phyloP scores from a whole-genome alignment of 2,797 vertebrate species.

The Lutjanus campechanus region DNA sequence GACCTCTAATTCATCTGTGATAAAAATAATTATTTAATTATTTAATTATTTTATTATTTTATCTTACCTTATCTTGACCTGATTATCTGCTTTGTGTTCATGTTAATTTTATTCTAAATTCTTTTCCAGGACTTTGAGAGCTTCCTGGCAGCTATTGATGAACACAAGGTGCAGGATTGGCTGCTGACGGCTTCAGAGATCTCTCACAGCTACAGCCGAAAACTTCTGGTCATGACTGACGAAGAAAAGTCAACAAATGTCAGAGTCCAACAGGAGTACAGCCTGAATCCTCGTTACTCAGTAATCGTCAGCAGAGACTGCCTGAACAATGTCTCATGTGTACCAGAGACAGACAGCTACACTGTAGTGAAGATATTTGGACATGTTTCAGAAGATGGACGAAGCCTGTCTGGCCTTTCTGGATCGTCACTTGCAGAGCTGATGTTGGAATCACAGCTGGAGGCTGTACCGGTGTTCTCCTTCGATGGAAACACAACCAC shows the following conservation, averaged over 20 bases:
- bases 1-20: no score
- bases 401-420: conserved; percentile 57
- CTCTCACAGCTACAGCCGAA: conserved; percentile 49
- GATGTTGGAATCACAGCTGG: conserved; percentile 39
- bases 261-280: conserved; percentile 54
- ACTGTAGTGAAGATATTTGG: conserved; percentile 62
- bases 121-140: conserved; percentile 29
- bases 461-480: conserved; percentile 37
- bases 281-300: conserved; percentile 56
- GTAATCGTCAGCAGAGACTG: conserved; percentile 38
- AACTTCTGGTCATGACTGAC: conserved; percentile 59
- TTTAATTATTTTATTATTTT: no score
- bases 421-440: conserved; percentile 53
- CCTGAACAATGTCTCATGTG: conserved; percentile 37
- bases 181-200: conserved; percentile 54
- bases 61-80: not conserved
- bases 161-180: conserved; percentile 41
- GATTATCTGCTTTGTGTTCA: not conserved
- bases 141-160: conserved; percentile 30
- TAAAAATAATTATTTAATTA: no score
- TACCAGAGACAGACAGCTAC: conserved; percentile 21
- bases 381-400: conserved; percentile 38
- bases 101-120: not conserved
- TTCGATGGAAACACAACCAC: conserved; percentile 48
- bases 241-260: conserved; percentile 37